Evolutionary conservation across 53 echinoderm and acorn worm genomes (phyloP).

Genomic region (Apostichopus leukothele): DNA sequence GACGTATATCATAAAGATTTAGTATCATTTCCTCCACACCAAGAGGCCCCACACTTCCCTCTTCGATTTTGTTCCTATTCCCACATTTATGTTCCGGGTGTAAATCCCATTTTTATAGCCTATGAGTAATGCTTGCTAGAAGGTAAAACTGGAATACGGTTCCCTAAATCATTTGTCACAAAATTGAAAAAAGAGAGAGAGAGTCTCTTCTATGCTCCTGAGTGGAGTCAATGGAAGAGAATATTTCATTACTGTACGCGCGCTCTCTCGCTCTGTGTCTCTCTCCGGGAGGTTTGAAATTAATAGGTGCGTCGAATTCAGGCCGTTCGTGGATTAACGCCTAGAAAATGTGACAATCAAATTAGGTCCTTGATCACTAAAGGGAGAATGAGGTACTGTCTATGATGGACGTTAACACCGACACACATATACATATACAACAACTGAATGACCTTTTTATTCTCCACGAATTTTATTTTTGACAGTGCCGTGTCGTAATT

Average conservation of each 20-base stretch:
- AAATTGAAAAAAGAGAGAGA: background rate
- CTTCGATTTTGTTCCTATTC: background rate
- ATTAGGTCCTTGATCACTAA: too few relatives aligned
- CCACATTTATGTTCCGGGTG: background rate
- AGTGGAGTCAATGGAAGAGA: background rate
- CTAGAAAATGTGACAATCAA: too few relatives aligned
- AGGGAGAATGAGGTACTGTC: too few relatives aligned
- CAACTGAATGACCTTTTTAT: too few relatives aligned
- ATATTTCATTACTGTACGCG: background rate
- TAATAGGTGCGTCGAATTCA: background rate
- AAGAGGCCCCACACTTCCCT: background rate
- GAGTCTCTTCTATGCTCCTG: background rate
- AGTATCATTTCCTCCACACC: background rate
- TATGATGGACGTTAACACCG: too few relatives aligned
- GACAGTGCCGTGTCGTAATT: too few relatives aligned
- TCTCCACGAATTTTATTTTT: too few relatives aligned
- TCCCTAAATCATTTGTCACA: background rate
- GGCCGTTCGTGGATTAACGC: background rate
- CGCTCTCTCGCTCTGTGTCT: too few relatives aligned
- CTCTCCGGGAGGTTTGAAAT: background rate
- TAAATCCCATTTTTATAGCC: slow-evolving; percentile 1
- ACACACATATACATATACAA: too few relatives aligned
- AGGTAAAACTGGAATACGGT: background rate
- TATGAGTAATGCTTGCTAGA: background rate
- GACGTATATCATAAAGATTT: background rate